Percentiles rank a stretch among this genome's conserved stretches.
These are phyloP conservation scores for Gymnosoma rotundatum DNA, from an alignment of 2,888 invertebrate species.

Conservation along the genomic window DNA sequence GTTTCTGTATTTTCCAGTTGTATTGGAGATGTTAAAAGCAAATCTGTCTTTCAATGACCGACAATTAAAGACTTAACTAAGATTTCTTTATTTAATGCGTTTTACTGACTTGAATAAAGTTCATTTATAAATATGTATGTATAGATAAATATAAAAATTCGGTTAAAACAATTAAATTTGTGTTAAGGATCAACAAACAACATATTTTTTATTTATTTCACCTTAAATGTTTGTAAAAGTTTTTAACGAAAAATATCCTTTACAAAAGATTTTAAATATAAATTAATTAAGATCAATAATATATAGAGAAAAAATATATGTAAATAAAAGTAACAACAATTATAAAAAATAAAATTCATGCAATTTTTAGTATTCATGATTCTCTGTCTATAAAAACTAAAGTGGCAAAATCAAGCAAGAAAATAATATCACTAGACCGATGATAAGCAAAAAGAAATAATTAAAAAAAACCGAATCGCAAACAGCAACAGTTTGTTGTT, in stretches of 20 bases:
- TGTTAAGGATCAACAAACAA: too few relatives aligned
- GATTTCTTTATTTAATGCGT: too few relatives aligned
- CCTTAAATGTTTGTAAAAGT: too few relatives aligned
- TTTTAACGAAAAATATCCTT: neutral
- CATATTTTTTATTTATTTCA: too few relatives aligned
- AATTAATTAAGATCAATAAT: conserved; percentile 43
- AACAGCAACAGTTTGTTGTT: conserved; percentile 66
- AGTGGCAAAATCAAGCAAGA: conserved; percentile 69
- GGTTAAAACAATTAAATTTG: too few relatives aligned
- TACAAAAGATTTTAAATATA: neutral
- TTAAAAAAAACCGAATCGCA: neutral
- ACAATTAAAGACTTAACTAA: too few relatives aligned
- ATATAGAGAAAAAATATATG: neutral
- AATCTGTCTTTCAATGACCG: too few relatives aligned
- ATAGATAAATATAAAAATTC: too few relatives aligned
- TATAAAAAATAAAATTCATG: conserved; percentile 27
- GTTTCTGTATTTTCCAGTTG: too few relatives aligned
- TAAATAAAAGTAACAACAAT: conserved; percentile 2
- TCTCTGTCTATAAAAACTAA: conserved; percentile 33
- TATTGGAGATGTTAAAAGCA: too few relatives aligned
- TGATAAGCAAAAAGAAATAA: neutral
- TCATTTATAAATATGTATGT: too few relatives aligned
- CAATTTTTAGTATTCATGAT: conserved; percentile 17
- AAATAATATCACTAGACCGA: conserved; percentile 48
- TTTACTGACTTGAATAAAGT: too few relatives aligned